Evolutionary conservation across 2,888 invertebrate species (phyloP), one percentile per base, ranked within the genome.

Genomic region (Hypena proboscidalis): DNA sequence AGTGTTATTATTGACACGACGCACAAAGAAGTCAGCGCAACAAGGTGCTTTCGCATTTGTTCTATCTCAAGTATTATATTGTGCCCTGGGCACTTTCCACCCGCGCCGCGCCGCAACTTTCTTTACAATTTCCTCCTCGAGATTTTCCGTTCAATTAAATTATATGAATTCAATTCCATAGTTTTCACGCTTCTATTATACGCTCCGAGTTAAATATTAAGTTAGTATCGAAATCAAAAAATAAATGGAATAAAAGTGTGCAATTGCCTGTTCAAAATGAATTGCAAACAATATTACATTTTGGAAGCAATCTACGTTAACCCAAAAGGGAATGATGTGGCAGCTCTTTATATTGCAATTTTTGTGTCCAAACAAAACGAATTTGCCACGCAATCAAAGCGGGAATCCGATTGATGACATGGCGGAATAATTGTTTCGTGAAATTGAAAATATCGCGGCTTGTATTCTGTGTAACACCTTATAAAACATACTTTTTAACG

Each of bases 271-370:
- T 85, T 80, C 76, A 81, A 85, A 88, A 89, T 88, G 86, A 88
- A 88, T 89, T 81, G 86, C 88, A 87, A 89, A 89, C 89, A 89
- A 86, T 87, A 85, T 88, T 87, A 89, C 87, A 85, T 88, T 88
- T 89, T 87, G 84, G 86, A 83, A 83, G 83, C 89, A 88, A 90
- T 90, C 87, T 87, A 90, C 87, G 89, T 85, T 85, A 87, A 89
- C 85, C 89, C 85, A 78, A 88, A 90, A 85, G 86, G 89, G 90
- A 89, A 90, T 90, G 90, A 90, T 90, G 90, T 90, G 90, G 89
- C 87, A 85, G 86, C 89, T 89, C 89, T 90, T 89, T 90, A 89
- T 88, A 90, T 90, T 90, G 90, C 90, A 90, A 90, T 89, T 90
- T 90, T 90, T 90, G 89, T 87, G 84, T 87, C 82, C 87, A 90